Evolutionary conservation across 2,797 vertebrate genomes (phyloP).

Genomic region (Rousettus madagascariensis): DNA sequence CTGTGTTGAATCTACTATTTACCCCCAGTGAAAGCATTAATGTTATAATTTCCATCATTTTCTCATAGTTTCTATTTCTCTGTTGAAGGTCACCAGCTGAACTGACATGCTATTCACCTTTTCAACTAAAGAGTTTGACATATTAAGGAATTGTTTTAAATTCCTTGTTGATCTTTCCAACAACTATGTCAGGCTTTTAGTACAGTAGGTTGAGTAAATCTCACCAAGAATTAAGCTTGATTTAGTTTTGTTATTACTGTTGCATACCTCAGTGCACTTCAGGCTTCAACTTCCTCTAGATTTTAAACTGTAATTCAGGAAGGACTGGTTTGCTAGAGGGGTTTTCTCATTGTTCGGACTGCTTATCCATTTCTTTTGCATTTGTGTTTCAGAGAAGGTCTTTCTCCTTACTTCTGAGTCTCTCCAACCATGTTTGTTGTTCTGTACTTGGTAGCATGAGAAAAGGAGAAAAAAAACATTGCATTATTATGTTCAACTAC

Average conservation of each 20-base stretch:
- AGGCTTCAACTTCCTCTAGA: neutral
- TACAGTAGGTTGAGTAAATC: neutral
- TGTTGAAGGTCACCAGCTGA: neutral
- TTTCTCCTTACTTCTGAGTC: neutral
- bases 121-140: neutral
- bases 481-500: neutral
- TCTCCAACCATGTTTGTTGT: neutral
- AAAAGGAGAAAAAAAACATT: neutral
- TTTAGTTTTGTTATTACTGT: neutral
- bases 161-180: neutral
- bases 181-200: neutral
- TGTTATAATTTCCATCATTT: neutral
- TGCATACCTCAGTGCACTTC: neutral
- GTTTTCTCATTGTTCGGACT: neutral
- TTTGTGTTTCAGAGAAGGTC: neutral
- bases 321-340: neutral
- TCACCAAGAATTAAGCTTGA: neutral
- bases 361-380: neutral
- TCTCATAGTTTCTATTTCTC: neutral
- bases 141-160: neutral
- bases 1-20: neutral
- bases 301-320: neutral
- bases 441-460: neutral
- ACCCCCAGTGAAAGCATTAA: neutral
- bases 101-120: neutral